Conservation (phyloP, 2,113 vertebrate genomes). For the Ariopsis seemanni region DNA sequence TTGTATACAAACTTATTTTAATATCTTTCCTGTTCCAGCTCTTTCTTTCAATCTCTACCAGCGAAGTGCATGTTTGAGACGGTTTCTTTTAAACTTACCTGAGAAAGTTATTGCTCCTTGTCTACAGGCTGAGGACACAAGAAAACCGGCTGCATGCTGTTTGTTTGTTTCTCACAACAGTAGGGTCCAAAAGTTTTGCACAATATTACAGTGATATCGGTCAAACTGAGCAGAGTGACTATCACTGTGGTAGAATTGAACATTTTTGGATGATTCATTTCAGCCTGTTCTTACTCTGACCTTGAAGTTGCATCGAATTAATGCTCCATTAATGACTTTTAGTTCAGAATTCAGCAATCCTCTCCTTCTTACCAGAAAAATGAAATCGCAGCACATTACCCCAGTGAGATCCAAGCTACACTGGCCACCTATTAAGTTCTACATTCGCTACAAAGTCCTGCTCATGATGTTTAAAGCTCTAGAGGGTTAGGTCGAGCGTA, state of each 20-base stretch:
- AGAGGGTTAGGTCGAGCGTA: no score
- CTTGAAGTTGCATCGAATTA: not conserved
- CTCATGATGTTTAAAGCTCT: not conserved
- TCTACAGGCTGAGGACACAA: conserved; percentile 36
- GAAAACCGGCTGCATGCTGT: conserved; percentile 10
- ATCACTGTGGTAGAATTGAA: not conserved
- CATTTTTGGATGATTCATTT: not conserved
- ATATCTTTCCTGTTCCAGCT: conserved; percentile 8
- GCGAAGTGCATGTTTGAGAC: not conserved
- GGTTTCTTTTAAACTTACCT: not conserved
- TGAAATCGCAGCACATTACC: no score
- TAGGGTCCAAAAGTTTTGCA: not conserved
- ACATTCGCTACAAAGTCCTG: not conserved
- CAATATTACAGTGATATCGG: not conserved
- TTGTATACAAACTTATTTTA: conserved; percentile 32
- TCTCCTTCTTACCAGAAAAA: no score
- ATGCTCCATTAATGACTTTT: not conserved
- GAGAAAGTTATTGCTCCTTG: not conserved
- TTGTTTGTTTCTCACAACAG: not conserved
- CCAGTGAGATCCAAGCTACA: not conserved
- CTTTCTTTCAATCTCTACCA: not conserved
- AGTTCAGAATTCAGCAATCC: not conserved
- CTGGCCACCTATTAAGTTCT: not conserved
- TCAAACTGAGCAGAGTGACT: not conserved
- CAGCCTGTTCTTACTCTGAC: not conserved